Base-by-base conservation (phyloP, 2,797 vertebrate genomes). In the Argentina silus region DNA sequence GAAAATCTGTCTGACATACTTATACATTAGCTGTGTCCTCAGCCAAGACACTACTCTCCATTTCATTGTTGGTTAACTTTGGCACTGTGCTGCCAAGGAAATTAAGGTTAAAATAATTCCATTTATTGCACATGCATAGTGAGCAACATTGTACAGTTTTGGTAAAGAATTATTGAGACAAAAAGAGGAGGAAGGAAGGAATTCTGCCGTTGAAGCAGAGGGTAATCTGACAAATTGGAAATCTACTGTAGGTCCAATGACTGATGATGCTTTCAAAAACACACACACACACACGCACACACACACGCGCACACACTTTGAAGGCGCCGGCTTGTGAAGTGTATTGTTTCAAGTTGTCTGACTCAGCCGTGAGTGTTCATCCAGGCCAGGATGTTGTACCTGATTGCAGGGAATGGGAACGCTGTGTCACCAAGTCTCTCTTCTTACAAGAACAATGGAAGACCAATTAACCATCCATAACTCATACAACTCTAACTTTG, bases 361-460 rank as follows among this genome's bases (percentile, higher is more conserved):
- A 64, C 60, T 43, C 23, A 10, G 44, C 3, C 15, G 51, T 19
- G 8, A 56, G 50, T 0, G 17, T 11, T 23, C 6, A n/a, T 8
- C 14, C 45, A 27, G 6, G 5, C 27, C 15, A 59, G 17, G 73
- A 77, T 73, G 47, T 57, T 72, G 36, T 50, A 57, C 15, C 43
- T 55, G 48, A n/a, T 36, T 70, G 45, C 43, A 77, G 6, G 69
- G 73, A 74, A 69, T 61, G 69, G 57, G 69, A 72, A 56, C 67
- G 70, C 67, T 56, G 70, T 56, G 60, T 73, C 81, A 75, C 79
- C 57, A 59, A 78, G 76, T 78, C 76, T 76, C 55, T 48, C 61
- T 72, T 36, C 23, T 36, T 2, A 61, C 10, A 42, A 45, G 59
- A 80, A 83, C 83, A 82, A 83, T 81, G 78, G 79, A 83, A 70